Evolutionary conservation across 2,888 invertebrate species (phyloP).

Genomic region (Stenotaenia linearis): DNA sequence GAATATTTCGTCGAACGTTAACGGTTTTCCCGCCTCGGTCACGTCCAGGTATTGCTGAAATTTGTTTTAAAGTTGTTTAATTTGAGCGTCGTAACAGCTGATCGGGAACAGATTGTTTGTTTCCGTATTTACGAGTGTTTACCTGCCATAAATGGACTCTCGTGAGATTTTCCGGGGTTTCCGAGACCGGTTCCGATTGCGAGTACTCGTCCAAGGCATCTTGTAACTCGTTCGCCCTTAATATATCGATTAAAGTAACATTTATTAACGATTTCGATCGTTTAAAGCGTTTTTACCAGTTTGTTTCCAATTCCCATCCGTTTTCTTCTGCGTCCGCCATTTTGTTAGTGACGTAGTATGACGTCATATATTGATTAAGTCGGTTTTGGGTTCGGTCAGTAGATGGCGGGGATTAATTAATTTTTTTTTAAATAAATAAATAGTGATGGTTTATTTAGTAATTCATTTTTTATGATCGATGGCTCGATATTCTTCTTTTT

Average conservation of each 20-base stretch:
- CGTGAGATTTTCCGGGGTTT: neutral
- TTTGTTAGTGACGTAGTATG: neutral
- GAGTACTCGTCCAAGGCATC: neutral
- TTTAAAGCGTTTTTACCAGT: neutral
- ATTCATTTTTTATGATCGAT: no score
- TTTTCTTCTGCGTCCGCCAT: neutral
- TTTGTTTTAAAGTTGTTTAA: neutral
- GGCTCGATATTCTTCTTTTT: no score
- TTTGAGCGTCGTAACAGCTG: neutral
- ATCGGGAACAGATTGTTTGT: neutral
- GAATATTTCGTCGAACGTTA: constrained; percentile 88
- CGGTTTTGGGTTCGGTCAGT: neutral
- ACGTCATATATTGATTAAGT: no score
- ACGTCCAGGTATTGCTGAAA: constrained; percentile 69
- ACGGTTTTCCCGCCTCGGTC: constrained; percentile 67
- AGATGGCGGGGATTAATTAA: neutral
- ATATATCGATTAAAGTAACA: neutral
- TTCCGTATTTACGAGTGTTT: no score
- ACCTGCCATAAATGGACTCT: neutral
- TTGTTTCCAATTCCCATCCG: neutral
- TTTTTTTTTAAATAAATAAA: no score
- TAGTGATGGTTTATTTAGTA: no score
- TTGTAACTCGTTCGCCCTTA: neutral
- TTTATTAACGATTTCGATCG: neutral
- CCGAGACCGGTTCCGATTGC: neutral